Conservation (phyloP, 2,888 invertebrate species). For the Drosophila sordidapex region DNA sequence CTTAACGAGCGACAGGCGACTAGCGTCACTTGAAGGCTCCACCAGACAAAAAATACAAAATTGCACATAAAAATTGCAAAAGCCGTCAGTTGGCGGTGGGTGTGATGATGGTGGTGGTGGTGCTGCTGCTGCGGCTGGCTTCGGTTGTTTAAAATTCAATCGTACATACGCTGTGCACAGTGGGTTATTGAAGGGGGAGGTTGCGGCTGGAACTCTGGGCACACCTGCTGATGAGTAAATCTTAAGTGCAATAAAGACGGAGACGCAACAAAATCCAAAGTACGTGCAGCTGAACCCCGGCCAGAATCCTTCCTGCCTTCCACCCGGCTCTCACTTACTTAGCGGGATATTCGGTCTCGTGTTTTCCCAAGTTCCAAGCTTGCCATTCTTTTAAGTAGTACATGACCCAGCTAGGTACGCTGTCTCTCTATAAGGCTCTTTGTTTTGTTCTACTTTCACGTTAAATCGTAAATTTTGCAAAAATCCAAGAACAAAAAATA, state of each 20-base stretch:
- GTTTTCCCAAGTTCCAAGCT: constrained; percentile 68
- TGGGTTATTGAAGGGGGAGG: background rate
- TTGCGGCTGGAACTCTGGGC: constrained; percentile 37
- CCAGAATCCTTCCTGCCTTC: constrained; percentile 20
- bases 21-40: constrained; percentile 38
- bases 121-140: constrained; percentile 3
- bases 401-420: constrained; percentile 45
- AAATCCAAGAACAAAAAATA: constrained; percentile 49
- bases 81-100: constrained; percentile 43
- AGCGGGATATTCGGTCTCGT: constrained; percentile 78
- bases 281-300: constrained; percentile 77
- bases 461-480: constrained; percentile 81
- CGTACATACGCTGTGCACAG: constrained; percentile 46
- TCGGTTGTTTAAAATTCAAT: constrained; percentile 70
- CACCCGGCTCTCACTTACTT: constrained; percentile 75
- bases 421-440: constrained; percentile 36
- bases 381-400: constrained; percentile 78
- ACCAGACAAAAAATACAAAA: constrained; percentile 38
- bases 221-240: constrained; percentile 81
- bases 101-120: background rate
- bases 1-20: constrained; percentile 76
- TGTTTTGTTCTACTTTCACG: constrained; percentile 75
- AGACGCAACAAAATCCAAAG: constrained; percentile 77
- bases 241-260: constrained; percentile 80
- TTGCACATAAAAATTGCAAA: constrained; percentile 79